Conservation (phyloP, 2,797 vertebrate species). For the Anguilla pacifica region DNA sequence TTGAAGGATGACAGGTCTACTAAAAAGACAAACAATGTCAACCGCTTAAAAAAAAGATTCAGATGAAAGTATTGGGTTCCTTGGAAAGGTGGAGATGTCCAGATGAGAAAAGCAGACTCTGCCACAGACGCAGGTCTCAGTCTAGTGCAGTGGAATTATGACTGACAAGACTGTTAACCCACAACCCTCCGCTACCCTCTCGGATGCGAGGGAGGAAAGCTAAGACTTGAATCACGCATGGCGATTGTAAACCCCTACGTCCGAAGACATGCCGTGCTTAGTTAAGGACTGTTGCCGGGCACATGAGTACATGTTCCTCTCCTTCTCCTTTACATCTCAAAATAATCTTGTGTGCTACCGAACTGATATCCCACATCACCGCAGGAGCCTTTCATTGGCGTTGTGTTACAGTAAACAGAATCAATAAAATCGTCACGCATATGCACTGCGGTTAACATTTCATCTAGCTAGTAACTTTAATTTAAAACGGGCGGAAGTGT, state of each 20-base stretch:
- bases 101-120: constrained; percentile 70
- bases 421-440: constrained; percentile 13
- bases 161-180: constrained; percentile 60
- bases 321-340: constrained; percentile 54
- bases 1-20: constrained; percentile 63
- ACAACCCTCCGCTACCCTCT: constrained; percentile 25
- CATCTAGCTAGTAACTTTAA: background rate
- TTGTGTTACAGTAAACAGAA: constrained; percentile 40
- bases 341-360: constrained; percentile 48
- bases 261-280: constrained; percentile 34
- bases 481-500: no score
- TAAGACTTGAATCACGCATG: constrained; percentile 13
- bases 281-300: constrained; percentile 48
- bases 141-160: constrained; percentile 61
- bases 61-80: constrained; percentile 61
- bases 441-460: background rate
- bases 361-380: constrained; percentile 35
- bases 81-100: constrained; percentile 41
- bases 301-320: constrained; percentile 48
- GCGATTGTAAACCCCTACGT: constrained; percentile 42
- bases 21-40: constrained; percentile 65
- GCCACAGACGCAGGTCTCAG: constrained; percentile 54
- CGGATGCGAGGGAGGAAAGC: constrained; percentile 35
- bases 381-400: constrained; percentile 26
- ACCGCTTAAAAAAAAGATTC: constrained; percentile 53